phyloP scores from a whole-genome alignment of 37 sponge, comb jelly and placozoan genomes.

The Beroe forskalii region DNA sequence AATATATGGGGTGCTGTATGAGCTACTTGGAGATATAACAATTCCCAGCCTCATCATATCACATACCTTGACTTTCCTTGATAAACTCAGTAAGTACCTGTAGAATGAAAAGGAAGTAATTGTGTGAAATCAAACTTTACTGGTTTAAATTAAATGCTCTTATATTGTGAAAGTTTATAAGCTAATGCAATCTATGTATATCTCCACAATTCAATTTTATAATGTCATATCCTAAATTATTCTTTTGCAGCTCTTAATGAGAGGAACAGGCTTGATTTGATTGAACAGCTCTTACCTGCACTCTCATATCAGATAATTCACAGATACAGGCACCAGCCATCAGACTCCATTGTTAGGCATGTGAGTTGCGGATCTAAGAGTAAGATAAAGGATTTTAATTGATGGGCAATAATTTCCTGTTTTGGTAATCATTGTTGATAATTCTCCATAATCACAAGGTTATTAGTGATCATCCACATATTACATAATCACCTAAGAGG shows the following conservation, averaged over 20 bases:
- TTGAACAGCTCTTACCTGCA: background rate
- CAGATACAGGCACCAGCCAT: slow-evolving; percentile 35
- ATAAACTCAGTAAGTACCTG: background rate
- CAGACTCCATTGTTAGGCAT: background rate
- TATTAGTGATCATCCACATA: no score
- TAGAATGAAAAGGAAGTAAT: background rate
- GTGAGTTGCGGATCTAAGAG: background rate
- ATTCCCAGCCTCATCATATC: background rate
- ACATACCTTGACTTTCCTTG: background rate
- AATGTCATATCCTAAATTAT: no score
- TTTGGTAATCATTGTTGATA: no score
- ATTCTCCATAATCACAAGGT: no score
- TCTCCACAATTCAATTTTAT: no score
- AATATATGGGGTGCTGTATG: background rate
- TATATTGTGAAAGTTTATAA: no score
- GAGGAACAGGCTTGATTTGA: background rate
- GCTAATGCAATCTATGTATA: no score
- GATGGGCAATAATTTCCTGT: no score
- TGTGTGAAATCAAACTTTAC: no score
- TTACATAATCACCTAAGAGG: no score
- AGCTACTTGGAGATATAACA: background rate
- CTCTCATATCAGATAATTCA: background rate
- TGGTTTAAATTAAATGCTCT: no score
- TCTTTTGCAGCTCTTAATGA: background rate
- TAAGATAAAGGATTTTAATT: no score